These are phyloP conservation scores for Characodon lateralis DNA, from an alignment of 2,797 vertebrate species.

Conservation along the genomic window DNA sequence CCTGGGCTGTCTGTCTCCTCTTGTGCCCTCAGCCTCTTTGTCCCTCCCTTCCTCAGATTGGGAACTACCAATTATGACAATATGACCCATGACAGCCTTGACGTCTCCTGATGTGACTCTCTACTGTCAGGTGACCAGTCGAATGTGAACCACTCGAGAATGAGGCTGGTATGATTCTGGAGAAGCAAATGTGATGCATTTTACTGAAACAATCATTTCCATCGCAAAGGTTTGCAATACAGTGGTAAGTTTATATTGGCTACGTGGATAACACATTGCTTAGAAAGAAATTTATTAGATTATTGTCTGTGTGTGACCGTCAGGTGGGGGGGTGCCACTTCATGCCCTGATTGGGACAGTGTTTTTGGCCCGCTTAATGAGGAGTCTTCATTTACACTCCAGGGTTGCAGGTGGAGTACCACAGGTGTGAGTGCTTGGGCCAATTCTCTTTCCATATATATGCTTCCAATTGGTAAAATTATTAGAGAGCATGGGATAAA, in stretches of 20 bases:
- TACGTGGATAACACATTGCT: background rate
- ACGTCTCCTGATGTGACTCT: constrained; percentile 59
- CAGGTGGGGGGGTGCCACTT: too few relatives aligned
- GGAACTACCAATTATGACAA: constrained; percentile 62
- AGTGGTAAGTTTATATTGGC: too few relatives aligned
- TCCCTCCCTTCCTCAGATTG: constrained; percentile 40
- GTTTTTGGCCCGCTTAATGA: too few relatives aligned
- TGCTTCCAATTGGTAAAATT: too few relatives aligned
- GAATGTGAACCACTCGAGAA: constrained; percentile 17
- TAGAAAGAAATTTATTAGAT: background rate
- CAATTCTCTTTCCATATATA: too few relatives aligned
- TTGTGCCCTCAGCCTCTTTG: constrained; percentile 19
- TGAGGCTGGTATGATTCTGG: background rate
- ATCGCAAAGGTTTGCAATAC: background rate
- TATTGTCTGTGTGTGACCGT: too few relatives aligned
- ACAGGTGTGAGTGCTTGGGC: too few relatives aligned
- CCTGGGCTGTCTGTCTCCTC: constrained; percentile 31
- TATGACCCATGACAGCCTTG: constrained; percentile 62
- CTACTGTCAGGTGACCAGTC: constrained; percentile 34
- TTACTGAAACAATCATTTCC: background rate
- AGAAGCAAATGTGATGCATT: background rate
- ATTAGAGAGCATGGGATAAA: too few relatives aligned
- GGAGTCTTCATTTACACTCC: too few relatives aligned
- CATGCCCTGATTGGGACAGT: too few relatives aligned
- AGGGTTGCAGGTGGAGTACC: too few relatives aligned